Conservation (phyloP, 2,888 invertebrate genomes). For the Rotaria socialis region DNA sequence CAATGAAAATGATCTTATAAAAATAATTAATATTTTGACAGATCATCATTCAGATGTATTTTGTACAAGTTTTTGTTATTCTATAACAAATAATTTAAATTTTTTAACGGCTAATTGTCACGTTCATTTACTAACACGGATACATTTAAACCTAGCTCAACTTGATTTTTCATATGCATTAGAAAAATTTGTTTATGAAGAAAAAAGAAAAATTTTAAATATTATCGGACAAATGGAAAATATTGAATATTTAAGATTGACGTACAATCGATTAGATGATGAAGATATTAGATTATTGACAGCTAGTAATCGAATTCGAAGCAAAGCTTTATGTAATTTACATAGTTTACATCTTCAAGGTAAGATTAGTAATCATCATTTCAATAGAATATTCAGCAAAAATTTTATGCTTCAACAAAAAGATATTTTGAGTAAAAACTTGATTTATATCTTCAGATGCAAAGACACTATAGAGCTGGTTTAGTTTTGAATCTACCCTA, state of each 20-base stretch:
- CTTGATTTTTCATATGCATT: background rate
- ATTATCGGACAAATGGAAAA: conserved; percentile 1
- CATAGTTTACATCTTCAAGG: conserved; percentile 5
- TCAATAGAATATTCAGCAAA: background rate
- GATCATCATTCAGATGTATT: background rate
- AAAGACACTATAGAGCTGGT: too few relatives aligned
- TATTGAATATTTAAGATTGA: conserved; percentile 21
- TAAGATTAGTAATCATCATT: background rate
- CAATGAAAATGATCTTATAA: background rate
- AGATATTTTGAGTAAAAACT: too few relatives aligned
- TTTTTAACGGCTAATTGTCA: background rate
- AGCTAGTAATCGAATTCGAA: background rate
- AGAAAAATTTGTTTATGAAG: background rate
- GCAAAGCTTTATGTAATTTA: background rate
- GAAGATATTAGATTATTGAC: background rate
- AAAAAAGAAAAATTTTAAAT: background rate
- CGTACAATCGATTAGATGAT: background rate
- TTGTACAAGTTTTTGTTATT: conserved; percentile 11
- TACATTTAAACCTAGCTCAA: background rate
- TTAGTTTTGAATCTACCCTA: too few relatives aligned
- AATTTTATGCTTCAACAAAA: too few relatives aligned
- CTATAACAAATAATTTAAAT: background rate
- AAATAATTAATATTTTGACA: background rate
- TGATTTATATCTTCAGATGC: too few relatives aligned
- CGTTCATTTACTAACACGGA: background rate